Evolutionary conservation across 2,888 invertebrate species (phyloP).

Genomic region (Tenthredo notha): DNA sequence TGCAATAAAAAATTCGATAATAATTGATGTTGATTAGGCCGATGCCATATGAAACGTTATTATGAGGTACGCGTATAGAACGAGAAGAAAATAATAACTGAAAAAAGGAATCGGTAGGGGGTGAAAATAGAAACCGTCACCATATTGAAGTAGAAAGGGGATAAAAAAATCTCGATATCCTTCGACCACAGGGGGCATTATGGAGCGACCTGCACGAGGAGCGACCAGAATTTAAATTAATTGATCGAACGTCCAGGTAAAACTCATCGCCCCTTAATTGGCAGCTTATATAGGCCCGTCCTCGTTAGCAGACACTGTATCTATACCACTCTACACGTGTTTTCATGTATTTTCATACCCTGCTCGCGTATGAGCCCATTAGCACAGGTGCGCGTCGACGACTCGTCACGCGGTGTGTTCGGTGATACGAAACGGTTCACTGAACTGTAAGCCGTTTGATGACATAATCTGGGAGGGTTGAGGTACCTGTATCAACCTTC

Average conservation of each 20-base stretch:
- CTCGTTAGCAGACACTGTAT: constrained; percentile 72
- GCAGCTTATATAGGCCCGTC: constrained; percentile 74
- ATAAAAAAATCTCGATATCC: neutral
- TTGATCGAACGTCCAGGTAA: constrained; percentile 71
- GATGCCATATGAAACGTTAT: neutral
- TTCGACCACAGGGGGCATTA: constrained; percentile 4
- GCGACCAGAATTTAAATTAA: constrained; percentile 71
- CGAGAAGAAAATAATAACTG: neutral
- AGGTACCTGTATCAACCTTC: constrained; percentile 6
- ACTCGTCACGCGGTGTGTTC: constrained; percentile 57
- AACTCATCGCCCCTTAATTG: constrained; percentile 75
- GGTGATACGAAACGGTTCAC: constrained; percentile 67
- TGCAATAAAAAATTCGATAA: constrained; percentile 45
- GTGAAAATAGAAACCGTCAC: neutral
- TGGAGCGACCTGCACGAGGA: neutral
- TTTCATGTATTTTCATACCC: constrained; percentile 57
- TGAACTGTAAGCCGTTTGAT: constrained; percentile 68
- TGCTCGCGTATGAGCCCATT: constrained; percentile 43
- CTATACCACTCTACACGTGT: constrained; percentile 61
- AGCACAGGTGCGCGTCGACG: constrained; percentile 52
- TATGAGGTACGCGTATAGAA: neutral
- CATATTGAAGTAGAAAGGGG: neutral
- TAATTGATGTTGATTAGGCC: neutral
- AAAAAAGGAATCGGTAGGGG: neutral
- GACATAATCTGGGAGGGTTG: constrained; percentile 61